Base-by-base conservation (phyloP, 1,140 invertebrate genomes). In the Scaptodrosophila lebanonensis region DNA sequence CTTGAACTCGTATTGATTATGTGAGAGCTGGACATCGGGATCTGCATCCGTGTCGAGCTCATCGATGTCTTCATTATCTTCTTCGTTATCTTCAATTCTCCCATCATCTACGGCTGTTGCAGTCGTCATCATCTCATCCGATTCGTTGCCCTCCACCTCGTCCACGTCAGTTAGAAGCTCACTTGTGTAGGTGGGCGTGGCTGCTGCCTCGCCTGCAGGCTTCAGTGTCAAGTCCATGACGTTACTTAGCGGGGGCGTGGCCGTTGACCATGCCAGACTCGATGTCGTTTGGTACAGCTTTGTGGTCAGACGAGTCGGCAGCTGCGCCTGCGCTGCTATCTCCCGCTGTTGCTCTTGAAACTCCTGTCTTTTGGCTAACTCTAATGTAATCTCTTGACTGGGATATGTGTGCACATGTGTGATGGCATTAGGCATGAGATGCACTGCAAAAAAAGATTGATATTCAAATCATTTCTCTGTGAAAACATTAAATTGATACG, bases 331-430 rank as follows among this genome's bases (percentile, higher is more conserved):
- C 2, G 44, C 59, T 8, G 27, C 17, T 5, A 25, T 20, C 15
- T 42, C 50, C 15, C 25, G 15, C 8, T 17, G 43, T 15, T 40
- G 11, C 29, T 35, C 27, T 5, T 29, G 27, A 6, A 29, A 6
- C 5, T 57, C 12, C 40, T 45, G 40, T 35, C 44, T 22, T 6
- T 30, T 51, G 1, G 22, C 43, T 25, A 39, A 29, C 12, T 51
- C 61, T 44, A 39, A 33, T 53, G 45, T 60, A 40, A 61, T 13
- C 15, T 83, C 63, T 52, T 72, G 82, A 48, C 77, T 83, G 58
- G 85, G 68, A 87, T 84, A 76, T 83, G 84, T 68, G 44, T 82
- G 60, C 33, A 76, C 85, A 52, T 67, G 51, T 32, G 47, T 51
- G 48, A 63, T 66, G 44, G 50, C 53, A 59, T 76, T 54, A 57